phyloP scores from a whole-genome alignment of 2,888 invertebrate species.

The Drosophila robusta region DNA sequence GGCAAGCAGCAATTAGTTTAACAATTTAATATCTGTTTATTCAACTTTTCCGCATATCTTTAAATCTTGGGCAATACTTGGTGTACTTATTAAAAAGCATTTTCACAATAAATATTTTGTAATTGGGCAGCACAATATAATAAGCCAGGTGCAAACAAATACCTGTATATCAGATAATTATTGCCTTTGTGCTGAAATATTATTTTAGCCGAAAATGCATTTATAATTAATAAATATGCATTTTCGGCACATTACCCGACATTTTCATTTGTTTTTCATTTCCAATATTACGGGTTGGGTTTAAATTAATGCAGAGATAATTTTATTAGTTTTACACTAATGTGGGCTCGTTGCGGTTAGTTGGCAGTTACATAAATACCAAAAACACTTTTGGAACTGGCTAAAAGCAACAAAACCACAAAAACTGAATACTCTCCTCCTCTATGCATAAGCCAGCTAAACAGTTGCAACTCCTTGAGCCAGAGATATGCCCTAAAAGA shows the following conservation, averaged over 20 bases:
- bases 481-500: slow-evolving; percentile 34
- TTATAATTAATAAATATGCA: background rate
- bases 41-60: no score
- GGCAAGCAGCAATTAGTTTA: no score
- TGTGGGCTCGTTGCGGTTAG: slow-evolving; percentile 2
- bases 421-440: slow-evolving; percentile 45
- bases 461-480: slow-evolving; percentile 1
- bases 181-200: no score
- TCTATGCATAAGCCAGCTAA: background rate
- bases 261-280: slow-evolving; percentile 5
- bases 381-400: slow-evolving; percentile 5
- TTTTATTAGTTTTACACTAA: background rate
- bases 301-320: no score
- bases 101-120: no score
- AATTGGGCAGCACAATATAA: no score
- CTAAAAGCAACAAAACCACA: no score
- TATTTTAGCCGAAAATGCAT: background rate
- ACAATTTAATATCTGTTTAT: no score
- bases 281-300: background rate
- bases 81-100: no score
- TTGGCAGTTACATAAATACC: background rate
- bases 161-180: background rate
- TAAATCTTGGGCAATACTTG: no score
- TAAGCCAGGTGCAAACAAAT: no score
- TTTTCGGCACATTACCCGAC: slow-evolving; percentile 12